Percentiles rank a stretch among this genome's conserved stretches.
phyloP scores from a whole-genome alignment of 2,888 invertebrate species.

The Ecliptopera silaceata region DNA sequence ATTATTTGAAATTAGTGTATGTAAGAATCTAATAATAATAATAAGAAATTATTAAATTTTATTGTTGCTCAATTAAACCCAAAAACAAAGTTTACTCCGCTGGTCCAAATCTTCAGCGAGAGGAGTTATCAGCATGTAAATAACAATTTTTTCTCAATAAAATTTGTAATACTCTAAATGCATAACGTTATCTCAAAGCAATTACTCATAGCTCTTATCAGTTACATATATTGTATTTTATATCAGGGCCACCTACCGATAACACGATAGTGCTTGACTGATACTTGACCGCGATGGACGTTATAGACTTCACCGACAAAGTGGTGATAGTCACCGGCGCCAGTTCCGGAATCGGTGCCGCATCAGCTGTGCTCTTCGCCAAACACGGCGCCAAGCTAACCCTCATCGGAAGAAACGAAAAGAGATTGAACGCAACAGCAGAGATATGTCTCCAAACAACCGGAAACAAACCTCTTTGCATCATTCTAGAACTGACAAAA shows the following conservation, averaged over 20 bases:
- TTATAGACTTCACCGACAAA: slow-evolving; percentile 59
- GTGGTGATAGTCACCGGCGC: slow-evolving; percentile 64
- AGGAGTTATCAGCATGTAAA: neutral
- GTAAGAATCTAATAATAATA: too few relatives aligned
- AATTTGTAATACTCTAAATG: neutral
- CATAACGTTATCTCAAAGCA: slow-evolving; percentile 18
- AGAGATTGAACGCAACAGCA: slow-evolving; percentile 47
- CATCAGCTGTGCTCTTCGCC: slow-evolving; percentile 55
- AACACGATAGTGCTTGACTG: slow-evolving; percentile 6
- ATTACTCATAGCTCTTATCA: slow-evolving; percentile 9
- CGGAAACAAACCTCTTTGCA: slow-evolving; percentile 49
- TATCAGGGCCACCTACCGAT: neutral
- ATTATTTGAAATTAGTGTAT: too few relatives aligned
- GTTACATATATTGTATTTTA: slow-evolving; percentile 2
- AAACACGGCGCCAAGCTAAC: slow-evolving; percentile 54
- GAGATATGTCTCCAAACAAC: slow-evolving; percentile 44
- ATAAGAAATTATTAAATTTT: too few relatives aligned
- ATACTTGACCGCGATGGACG: slow-evolving; percentile 20
- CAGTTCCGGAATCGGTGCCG: slow-evolving; percentile 64
- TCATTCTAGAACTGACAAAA: slow-evolving; percentile 84
- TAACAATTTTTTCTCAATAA: neutral
- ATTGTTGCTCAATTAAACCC: too few relatives aligned
- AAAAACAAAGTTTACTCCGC: too few relatives aligned
- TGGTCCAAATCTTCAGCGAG: neutral
- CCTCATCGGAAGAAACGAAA: slow-evolving; percentile 58